Evolutionary conservation across 2,888 invertebrate species (phyloP).

Genomic region (Drosophila tanythrix): DNA sequence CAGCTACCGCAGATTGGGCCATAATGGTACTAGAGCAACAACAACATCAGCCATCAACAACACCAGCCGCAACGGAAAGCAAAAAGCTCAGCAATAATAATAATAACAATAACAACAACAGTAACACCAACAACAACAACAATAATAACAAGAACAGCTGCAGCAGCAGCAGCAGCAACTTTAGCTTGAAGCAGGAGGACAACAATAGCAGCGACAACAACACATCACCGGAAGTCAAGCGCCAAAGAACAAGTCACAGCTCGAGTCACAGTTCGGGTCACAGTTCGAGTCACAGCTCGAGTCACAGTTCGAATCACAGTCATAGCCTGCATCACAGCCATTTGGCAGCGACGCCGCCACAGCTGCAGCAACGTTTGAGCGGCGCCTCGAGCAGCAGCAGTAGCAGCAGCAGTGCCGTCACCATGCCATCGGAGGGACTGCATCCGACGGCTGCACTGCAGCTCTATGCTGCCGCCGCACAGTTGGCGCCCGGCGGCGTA

Average conservation of each 20-base stretch:
- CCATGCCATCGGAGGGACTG: constrained; percentile 82
- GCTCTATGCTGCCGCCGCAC: constrained; percentile 83
- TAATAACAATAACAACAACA: constrained; percentile 23
- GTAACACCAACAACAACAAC: constrained; percentile 26
- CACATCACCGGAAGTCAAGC: constrained; percentile 29
- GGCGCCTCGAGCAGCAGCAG: constrained; percentile 30
- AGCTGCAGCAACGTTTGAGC: constrained; percentile 50
- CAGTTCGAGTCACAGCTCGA: constrained; percentile 25
- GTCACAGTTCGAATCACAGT: constrained; percentile 23
- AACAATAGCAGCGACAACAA: constrained; percentile 34
- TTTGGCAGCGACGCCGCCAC: constrained; percentile 50
- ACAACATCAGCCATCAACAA: constrained; percentile 30
- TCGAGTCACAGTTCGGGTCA: constrained; percentile 23
- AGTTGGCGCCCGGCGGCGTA: constrained; percentile 83
- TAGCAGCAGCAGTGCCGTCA: constrained; percentile 31
- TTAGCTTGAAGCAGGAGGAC: constrained; percentile 52
- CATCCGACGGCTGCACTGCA: constrained; percentile 84
- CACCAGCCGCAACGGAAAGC: constrained; percentile 18
- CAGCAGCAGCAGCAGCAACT: constrained; percentile 33
- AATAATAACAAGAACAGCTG: constrained; percentile 28
- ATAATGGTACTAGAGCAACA: constrained; percentile 83
- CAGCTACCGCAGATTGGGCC: constrained; percentile 52
- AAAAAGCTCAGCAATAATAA: constrained; percentile 17
- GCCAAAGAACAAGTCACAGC: constrained; percentile 47
- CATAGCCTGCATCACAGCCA: constrained; percentile 31